Base-by-base conservation (phyloP, 1,140 invertebrate genomes). In the Doryteuthis pealeii region DNA sequence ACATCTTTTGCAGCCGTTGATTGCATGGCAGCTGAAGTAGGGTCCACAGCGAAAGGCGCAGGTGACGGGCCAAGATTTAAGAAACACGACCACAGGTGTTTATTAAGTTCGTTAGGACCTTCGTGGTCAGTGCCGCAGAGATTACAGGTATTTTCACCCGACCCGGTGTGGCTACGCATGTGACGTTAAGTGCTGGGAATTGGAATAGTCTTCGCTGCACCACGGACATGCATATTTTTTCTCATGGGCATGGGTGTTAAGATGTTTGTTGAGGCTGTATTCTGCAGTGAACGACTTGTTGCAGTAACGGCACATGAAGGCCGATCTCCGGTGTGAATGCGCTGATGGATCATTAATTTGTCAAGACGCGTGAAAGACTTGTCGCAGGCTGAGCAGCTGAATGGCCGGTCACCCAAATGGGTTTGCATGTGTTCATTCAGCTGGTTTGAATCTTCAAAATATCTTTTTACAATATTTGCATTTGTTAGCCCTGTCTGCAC, bases 381-480 rank as follows among this genome's bases (percentile, higher is more conserved):
- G 43, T 93, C 94, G 82, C 96, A 98, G 0, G 93, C 92, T 73
- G 92, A 89, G 83, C 96, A 98, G 82, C 96, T 93, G 89, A 97
- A 97, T 0, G 96, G 96, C 85, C 97, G 97, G 79, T 96, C 95
- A 82, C 97, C 95, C 0, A 96, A 97, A 66, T 98, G 96, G 0
- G 95, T 97, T 15, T 96, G 89, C 18, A 96, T 90, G 85, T 97
- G 95, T 0, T 95, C 97, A 15, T 32, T 33, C 2, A 74, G 70
- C 1, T 73, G 43, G 26, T 65, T 70, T 26, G 33, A 43, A 18
- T 72, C 72, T 5, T 69, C 45, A 32, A 70, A 79, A 79, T 8
- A 45, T 30, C 65, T 74, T 76, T 30, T 45, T 32, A 69, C 77
- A 79, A 28, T 40, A 32, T 0, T 93, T 92, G 83, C 94, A 96